Percentiles rank a stretch among this genome's conserved stretches.
Evolutionary conservation across 2,888 invertebrate genomes (phyloP).

Genomic region (Trissolcus brochymenae): DNA sequence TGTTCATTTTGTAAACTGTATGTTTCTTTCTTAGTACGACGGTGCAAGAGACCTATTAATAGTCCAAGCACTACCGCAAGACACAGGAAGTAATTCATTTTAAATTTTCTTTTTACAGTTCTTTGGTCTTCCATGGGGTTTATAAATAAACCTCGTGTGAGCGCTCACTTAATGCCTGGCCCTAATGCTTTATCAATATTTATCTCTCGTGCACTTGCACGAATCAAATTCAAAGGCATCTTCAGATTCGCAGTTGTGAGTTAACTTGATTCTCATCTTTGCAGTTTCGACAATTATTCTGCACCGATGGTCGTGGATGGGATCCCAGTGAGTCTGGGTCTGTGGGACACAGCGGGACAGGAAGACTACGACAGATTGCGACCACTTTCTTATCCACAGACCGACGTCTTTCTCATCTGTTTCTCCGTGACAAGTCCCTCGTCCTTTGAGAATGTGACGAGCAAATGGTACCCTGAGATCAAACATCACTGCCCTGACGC

Average conservation of each 20-base stretch:
- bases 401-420: conserved; percentile 99
- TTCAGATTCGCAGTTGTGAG: not conserved
- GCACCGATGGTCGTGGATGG: conserved; percentile 99
- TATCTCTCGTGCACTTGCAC: conserved; percentile 9
- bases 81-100: conserved; percentile 70
- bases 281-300: conserved; percentile 98
- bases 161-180: conserved; percentile 21
- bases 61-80: conserved; percentile 64
- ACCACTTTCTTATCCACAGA: conserved; percentile 97
- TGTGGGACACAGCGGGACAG: conserved; percentile 99
- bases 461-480: conserved; percentile 99
- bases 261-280: conserved; percentile 28
- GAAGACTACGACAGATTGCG: conserved; percentile 98
- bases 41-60: conserved; percentile 68
- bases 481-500: conserved; percentile 99
- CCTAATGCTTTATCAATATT: conserved; percentile 45
- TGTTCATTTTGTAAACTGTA: conserved; percentile 58
- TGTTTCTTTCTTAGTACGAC: conserved; percentile 62
- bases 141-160: conserved; percentile 35
- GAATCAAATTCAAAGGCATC: not conserved
- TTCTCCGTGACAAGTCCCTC: conserved; percentile 99
- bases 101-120: conserved; percentile 63
- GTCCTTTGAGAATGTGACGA: conserved; percentile 99
- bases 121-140: conserved; percentile 56
- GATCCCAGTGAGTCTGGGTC: conserved; percentile 94